Conservation (phyloP, 2,797 vertebrate genomes). For the Sorex maritimensis region DNA sequence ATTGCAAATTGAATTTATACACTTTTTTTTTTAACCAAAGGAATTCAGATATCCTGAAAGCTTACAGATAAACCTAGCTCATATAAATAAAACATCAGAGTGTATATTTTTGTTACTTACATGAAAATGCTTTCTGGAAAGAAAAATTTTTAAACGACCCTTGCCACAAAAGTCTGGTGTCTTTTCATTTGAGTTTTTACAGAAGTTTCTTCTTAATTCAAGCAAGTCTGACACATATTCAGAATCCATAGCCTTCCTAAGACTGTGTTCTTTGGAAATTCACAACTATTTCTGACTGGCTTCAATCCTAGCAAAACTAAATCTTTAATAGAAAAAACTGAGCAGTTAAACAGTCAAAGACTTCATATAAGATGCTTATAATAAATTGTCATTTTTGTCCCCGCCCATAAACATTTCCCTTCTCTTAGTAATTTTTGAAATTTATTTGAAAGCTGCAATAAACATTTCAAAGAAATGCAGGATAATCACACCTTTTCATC, state of each 20-base stretch:
- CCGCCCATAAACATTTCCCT: constrained; percentile 7
- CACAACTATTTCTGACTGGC: constrained; percentile 70
- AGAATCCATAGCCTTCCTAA: constrained; percentile 26
- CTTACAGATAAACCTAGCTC: neutral
- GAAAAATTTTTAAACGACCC: constrained; percentile 1
- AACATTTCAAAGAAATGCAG: constrained; percentile 21
- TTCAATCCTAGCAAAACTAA: constrained; percentile 71
- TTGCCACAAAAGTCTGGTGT: constrained; percentile 2
- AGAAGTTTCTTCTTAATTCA: constrained; percentile 57
- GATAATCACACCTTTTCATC: neutral
- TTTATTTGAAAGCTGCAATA: constrained; percentile 61
- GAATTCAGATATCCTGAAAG: constrained; percentile 34
- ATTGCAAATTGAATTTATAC: constrained; percentile 40
- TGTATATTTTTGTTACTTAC: neutral
- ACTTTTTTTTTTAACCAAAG: neutral
- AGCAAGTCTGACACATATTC: constrained; percentile 32
- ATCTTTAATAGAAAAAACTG: constrained; percentile 59
- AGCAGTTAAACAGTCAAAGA: constrained; percentile 2
- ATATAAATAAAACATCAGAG: constrained; percentile 14
- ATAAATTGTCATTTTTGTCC: constrained; percentile 22
- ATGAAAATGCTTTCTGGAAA: constrained; percentile 43
- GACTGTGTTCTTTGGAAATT: constrained; percentile 65
- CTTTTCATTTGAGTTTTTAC: constrained; percentile 27
- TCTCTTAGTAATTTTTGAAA: constrained; percentile 39
- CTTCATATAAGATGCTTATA: neutral